Evolutionary conservation across 2,113 vertebrate species (phyloP).

Genomic region (Hippocampus comes): DNA sequence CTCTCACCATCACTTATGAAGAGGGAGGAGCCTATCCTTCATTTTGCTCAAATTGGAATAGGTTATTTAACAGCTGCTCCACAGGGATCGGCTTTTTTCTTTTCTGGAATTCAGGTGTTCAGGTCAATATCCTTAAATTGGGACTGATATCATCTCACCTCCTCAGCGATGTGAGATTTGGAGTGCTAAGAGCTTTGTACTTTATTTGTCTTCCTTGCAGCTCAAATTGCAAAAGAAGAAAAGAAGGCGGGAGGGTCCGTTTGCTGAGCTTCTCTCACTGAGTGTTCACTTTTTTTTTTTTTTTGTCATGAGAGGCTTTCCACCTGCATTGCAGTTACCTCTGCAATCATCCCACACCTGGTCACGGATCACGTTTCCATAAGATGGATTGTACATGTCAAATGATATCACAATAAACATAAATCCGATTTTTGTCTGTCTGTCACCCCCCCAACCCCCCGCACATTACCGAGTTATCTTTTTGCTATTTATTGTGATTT

Average conservation of each 20-base stretch:
- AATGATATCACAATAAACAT: neutral
- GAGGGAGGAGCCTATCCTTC: too few species aligned
- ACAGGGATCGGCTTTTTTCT: neutral
- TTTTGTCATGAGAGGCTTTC: slow-evolving; percentile 4
- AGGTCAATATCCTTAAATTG: neutral
- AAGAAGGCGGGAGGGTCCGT: slow-evolving; percentile 23
- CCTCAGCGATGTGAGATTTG: neutral
- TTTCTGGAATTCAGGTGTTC: neutral
- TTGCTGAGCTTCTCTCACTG: neutral
- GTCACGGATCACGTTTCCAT: neutral
- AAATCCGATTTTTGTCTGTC: neutral
- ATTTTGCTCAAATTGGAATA: too few species aligned
- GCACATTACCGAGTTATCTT: neutral
- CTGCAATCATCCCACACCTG: slow-evolving; percentile 9
- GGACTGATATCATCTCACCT: neutral
- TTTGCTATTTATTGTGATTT: neutral
- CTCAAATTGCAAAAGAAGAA: slow-evolving; percentile 66
- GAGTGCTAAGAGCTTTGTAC: neutral
- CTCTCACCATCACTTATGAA: too few species aligned
- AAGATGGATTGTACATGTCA: neutral
- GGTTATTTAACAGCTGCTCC: neutral
- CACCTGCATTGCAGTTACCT: slow-evolving; percentile 19
- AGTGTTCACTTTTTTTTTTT: neutral
- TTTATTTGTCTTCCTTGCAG: slow-evolving; percentile 39
- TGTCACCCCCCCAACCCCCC: neutral